phyloP scores from a whole-genome alignment of 2,888 invertebrate genomes.

The Idaea dimidiata region DNA sequence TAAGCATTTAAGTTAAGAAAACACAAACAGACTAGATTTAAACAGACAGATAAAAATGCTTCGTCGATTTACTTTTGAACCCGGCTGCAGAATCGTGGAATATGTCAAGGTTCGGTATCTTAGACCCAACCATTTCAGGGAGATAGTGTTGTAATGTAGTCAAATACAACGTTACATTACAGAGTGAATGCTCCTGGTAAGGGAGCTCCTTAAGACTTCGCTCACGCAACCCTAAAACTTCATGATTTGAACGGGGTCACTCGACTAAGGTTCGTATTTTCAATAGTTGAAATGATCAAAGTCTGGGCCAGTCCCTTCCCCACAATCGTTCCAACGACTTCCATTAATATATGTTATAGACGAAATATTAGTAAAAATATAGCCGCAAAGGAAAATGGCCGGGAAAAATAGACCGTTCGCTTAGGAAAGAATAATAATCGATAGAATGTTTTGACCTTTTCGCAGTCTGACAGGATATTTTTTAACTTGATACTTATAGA shows the following conservation, averaged over 20 bases:
- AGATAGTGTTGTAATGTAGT: too few species aligned
- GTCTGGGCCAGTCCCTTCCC: slow-evolving; percentile 17
- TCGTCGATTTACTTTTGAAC: too few species aligned
- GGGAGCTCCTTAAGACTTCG: not conserved
- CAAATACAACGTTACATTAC: too few species aligned
- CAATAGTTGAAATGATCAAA: slow-evolving; percentile 46
- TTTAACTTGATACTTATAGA: too few species aligned
- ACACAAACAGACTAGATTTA: too few species aligned
- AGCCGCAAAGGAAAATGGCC: not conserved
- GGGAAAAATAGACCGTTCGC: not conserved
- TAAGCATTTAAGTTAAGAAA: too few species aligned
- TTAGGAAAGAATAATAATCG: not conserved
- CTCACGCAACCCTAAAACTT: slow-evolving; percentile 23
- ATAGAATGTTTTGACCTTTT: not conserved
- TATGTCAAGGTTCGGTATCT: too few species aligned
- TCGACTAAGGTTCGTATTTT: slow-evolving; percentile 38
- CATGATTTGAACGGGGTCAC: slow-evolving; percentile 39
- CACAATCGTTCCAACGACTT: not conserved
- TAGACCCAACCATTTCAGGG: too few species aligned
- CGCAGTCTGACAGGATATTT: too few species aligned
- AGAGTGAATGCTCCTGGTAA: too few species aligned
- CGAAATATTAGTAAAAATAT: not conserved
- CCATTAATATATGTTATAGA: not conserved
- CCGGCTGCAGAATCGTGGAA: too few species aligned
- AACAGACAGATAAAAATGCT: too few species aligned